Evolutionary conservation across 2,797 vertebrate species (phyloP).

Genomic region (Cyclura pinguis): DNA sequence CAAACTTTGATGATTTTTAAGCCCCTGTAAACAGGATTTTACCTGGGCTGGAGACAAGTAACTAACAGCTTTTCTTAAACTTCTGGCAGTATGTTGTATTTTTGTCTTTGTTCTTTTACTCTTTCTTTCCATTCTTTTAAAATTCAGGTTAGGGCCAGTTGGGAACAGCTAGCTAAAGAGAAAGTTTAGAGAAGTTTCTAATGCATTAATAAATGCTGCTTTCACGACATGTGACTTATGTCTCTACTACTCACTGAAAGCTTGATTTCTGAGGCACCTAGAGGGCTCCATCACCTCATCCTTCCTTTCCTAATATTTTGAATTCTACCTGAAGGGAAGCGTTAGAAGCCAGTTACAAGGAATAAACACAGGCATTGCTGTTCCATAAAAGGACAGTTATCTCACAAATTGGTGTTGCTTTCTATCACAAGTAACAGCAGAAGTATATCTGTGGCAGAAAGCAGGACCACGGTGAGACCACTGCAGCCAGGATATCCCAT

Average conservation of each 20-base stretch:
- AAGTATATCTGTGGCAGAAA: neutral
- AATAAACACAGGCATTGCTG: neutral
- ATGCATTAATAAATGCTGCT: neutral
- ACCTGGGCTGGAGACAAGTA: neutral
- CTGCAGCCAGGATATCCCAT: neutral
- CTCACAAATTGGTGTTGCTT: too few species aligned
- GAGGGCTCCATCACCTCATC: neutral
- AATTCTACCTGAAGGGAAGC: neutral
- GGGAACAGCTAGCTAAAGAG: neutral
- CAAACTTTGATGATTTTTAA: neutral
- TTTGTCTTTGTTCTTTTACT: neutral
- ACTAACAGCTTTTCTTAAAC: neutral
- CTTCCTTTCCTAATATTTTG: neutral
- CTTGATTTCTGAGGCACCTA: neutral
- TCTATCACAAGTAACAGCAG: too few species aligned
- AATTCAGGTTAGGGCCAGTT: neutral
- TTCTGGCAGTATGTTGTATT: neutral
- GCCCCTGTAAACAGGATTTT: neutral
- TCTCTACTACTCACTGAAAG: neutral
- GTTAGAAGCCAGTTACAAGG: neutral
- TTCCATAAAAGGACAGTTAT: too few species aligned
- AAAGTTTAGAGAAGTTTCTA: neutral
- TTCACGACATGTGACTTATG: neutral
- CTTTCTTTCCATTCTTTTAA: neutral
- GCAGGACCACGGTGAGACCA: neutral